Conservation (phyloP, 2,113 vertebrate species). For the Ranitomeya imitator region DNA sequence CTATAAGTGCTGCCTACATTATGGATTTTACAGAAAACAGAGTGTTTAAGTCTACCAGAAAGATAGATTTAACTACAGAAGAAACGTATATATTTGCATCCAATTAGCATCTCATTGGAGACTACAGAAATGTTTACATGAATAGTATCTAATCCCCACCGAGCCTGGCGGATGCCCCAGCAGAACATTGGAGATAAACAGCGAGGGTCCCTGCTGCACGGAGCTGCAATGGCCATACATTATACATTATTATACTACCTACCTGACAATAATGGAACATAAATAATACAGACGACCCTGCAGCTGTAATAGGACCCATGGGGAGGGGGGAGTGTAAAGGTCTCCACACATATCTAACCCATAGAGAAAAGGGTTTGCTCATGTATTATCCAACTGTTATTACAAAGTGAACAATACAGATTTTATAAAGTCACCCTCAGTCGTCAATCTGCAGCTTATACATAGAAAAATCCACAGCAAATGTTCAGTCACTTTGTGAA, state of each 20-base stretch:
- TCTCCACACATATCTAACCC: no score
- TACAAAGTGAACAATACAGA: no score
- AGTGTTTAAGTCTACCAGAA: not conserved
- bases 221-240: not conserved
- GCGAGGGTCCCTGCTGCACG: not conserved
- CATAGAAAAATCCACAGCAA: no score
- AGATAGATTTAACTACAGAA: not conserved
- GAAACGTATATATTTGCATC: conserved; percentile 24
- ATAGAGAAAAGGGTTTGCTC: no score
- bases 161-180: not conserved
- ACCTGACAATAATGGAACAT: not conserved
- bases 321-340: no score
- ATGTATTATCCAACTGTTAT: no score
- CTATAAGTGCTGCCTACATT: not conserved
- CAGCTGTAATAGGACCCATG: no score
- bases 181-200: not conserved
- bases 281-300: not conserved
- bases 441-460: no score
- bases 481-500: no score
- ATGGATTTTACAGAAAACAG: not conserved
- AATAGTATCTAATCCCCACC: not conserved
- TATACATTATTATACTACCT: not conserved
- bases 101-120: conserved; percentile 18
- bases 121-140: conserved; percentile 7
- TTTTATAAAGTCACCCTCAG: no score